phyloP scores from a whole-genome alignment of 2,113 vertebrate genomes.

The Vidua macroura region DNA sequence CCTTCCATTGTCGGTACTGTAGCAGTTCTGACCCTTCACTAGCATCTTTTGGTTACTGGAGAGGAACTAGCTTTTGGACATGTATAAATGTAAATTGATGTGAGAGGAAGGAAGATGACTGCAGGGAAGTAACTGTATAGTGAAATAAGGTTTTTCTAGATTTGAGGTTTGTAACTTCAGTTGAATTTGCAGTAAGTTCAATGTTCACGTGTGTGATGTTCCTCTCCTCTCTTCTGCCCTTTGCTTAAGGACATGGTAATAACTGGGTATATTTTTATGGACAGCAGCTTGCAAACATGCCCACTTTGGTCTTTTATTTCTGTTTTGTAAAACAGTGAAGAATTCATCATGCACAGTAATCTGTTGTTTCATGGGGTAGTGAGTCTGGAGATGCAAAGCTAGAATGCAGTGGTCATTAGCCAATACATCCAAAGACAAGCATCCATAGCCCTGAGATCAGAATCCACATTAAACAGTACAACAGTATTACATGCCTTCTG shows the following conservation, averaged over 20 bases:
- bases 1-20: neutral
- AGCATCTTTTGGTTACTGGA: neutral
- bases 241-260: neutral
- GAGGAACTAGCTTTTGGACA: neutral
- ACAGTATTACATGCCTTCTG: neutral
- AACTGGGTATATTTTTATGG: neutral
- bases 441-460: neutral
- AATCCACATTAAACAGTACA: neutral
- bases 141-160: neutral
- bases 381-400: neutral
- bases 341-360: neutral
- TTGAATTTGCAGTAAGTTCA: neutral
- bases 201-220: accelerated
- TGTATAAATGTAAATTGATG: neutral
- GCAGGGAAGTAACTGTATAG: neutral
- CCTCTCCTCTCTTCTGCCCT: neutral
- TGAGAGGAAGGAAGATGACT: neutral
- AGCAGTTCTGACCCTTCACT: neutral
- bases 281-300: neutral
- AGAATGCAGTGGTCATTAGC: neutral
- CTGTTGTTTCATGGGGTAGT: neutral
- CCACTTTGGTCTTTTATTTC: neutral
- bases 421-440: neutral
- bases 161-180: neutral
- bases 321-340: neutral